Evolutionary conservation across 2,888 invertebrate genomes (phyloP).

Genomic region (Agrypnus murinus): DNA sequence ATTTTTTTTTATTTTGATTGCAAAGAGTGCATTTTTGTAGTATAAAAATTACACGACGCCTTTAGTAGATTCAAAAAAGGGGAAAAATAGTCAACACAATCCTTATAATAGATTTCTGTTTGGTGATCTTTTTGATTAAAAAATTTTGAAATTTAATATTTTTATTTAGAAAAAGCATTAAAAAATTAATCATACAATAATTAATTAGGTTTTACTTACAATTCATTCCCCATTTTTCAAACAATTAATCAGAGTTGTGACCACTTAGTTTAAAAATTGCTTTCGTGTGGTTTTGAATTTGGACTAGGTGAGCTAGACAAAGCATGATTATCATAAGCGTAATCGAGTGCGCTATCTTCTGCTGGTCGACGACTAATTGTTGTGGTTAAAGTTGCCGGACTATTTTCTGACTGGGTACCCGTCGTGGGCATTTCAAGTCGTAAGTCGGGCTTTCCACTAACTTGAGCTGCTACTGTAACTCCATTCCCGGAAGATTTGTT

Average conservation of each 20-base stretch:
- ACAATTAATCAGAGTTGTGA: not conserved
- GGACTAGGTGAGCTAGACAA: slow-evolving; percentile 81
- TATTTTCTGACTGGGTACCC: slow-evolving; percentile 63
- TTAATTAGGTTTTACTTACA: too few relatives aligned
- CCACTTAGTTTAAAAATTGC: slow-evolving; percentile 45
- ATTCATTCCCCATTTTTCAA: not conserved
- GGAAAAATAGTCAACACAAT: too few relatives aligned
- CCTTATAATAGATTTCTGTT: too few relatives aligned
- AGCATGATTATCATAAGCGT: slow-evolving; percentile 86
- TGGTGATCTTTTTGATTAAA: too few relatives aligned
- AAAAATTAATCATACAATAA: too few relatives aligned
- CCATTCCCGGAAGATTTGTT: slow-evolving; percentile 52
- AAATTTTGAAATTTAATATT: too few relatives aligned
- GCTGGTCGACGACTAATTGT: slow-evolving; percentile 83
- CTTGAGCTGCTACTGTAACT: slow-evolving; percentile 30
- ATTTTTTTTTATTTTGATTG: too few relatives aligned
- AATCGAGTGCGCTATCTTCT: slow-evolving; percentile 85
- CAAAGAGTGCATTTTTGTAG: too few relatives aligned
- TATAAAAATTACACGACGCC: too few relatives aligned
- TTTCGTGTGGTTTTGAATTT: slow-evolving; percentile 55
- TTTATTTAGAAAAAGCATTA: too few relatives aligned
- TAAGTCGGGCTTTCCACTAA: slow-evolving; percentile 52
- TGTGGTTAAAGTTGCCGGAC: slow-evolving; percentile 78
- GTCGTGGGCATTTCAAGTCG: slow-evolving; percentile 57
- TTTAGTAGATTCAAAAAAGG: too few relatives aligned